Evolutionary conservation across 1,140 invertebrate species (phyloP).

Genomic region (Pogonomyrmex barbatus): DNA sequence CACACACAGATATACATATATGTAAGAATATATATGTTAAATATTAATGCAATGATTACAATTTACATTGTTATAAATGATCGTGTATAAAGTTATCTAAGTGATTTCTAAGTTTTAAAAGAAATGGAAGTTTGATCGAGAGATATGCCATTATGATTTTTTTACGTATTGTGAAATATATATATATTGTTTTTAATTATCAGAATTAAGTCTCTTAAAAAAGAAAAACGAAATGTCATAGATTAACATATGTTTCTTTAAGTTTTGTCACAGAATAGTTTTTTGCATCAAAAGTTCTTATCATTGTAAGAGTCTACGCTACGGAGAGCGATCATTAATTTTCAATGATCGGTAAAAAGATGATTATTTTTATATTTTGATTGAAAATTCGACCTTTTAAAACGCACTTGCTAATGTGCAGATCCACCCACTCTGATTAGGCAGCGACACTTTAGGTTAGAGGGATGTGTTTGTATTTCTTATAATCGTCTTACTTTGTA

Average conservation of each 20-base stretch:
- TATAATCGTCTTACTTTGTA: conserved; percentile 82
- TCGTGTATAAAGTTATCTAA: conserved; percentile 86
- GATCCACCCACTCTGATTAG: conserved; percentile 79
- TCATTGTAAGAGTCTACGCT: conserved; percentile 58
- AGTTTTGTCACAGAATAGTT: conserved; percentile 55
- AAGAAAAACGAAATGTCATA: conserved; percentile 26
- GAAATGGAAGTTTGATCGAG: conserved; percentile 78
- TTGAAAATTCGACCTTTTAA: conserved; percentile 63
- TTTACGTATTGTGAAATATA: conserved; percentile 75
- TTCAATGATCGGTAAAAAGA: conserved; percentile 54
- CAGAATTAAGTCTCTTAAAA: conserved; percentile 42
- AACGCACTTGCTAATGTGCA: conserved; percentile 71
- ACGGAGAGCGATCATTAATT: conserved; percentile 53
- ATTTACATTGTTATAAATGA: conserved; percentile 86
- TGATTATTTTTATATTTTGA: conserved; percentile 66
- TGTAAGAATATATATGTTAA: conserved; percentile 85
- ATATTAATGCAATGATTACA: conserved; percentile 86
- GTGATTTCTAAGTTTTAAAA: conserved; percentile 85
- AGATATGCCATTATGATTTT: conserved; percentile 84
- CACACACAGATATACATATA: conserved; percentile 85
- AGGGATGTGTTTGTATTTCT: conserved; percentile 84
- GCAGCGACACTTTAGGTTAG: conserved; percentile 81
- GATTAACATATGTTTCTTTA: conserved; percentile 48
- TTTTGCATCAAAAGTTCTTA: conserved; percentile 50
- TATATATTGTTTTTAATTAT: conserved; percentile 74